Base-by-base conservation (phyloP, 2,797 vertebrate species). In the Aulostomus chinensis region DNA sequence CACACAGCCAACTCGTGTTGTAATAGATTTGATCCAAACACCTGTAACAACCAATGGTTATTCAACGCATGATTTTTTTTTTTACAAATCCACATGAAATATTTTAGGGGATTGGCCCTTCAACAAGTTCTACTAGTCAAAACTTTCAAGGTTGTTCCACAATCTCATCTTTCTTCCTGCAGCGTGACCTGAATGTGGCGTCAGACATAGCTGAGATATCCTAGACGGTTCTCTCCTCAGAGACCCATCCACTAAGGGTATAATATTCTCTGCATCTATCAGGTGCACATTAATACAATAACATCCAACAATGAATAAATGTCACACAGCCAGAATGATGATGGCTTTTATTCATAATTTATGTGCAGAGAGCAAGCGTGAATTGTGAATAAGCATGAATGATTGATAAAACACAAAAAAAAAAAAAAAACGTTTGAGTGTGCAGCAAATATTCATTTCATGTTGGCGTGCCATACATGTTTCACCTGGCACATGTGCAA, bases 361-460 rank as follows among this genome's bases (percentile, higher is more conserved):
- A 86, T 68, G 32, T 70, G 37, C 35, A 58, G 33, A 65, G 48
- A 36, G 59, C 17, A 0, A 9, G 17, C 42, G 73, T 78, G 34
- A 78, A 78, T 66, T 64, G 15, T 66, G 53, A 68, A 78, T 53
- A 42, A 56, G 33, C 42, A 68, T 82, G 15, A 80, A 76, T 60
- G 28, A 76, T 81, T 72, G 12, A 81, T 72, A 33, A 53, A 59
- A 71, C 58, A 45, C 7, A 26, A 33, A 16, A 17, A 65, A 43
- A 52, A 45, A 6, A 26, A 33, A 16, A 17, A 65, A 43, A 52
- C 1, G 4, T 48, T 55, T 20, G 30, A 9, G 20, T 33, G 29
- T 35, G 40, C 9, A 0, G 39, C 7, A 73, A 66, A 72, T 78
- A 69, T 78, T 42, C 45, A 58, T 68, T 70, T 55, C 56, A 25